phyloP scores from a whole-genome alignment of 2,113 vertebrate genomes.

The Tragelaphus imberbis region DNA sequence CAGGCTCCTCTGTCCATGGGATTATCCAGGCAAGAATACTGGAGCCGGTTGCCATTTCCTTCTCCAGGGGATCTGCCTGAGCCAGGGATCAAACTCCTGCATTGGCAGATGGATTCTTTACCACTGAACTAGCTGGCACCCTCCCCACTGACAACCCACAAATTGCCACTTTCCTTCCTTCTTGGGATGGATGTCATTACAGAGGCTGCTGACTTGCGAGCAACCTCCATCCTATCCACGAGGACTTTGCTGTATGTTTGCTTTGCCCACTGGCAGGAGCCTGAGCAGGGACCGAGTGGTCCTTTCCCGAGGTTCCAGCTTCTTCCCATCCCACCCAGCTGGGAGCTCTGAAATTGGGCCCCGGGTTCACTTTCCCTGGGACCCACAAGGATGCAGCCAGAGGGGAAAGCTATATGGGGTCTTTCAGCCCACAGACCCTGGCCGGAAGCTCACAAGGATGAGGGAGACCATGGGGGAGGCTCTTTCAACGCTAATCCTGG shows the following conservation, averaged over 20 bases:
- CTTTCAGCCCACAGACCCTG: neutral
- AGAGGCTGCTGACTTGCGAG: neutral
- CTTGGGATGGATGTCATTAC: slow-evolving; percentile 32
- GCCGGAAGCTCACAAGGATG: neutral
- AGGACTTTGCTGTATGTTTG: neutral
- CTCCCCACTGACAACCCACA: slow-evolving; percentile 10
- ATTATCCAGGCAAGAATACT: neutral
- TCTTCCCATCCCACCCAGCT: neutral
- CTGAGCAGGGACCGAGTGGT: neutral
- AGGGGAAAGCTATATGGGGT: neutral
- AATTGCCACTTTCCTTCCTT: neutral
- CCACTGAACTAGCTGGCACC: neutral
- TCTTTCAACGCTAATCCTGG: no score
- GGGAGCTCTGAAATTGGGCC: neutral
- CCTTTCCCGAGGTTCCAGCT: neutral
- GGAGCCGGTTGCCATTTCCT: neutral
- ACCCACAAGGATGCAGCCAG: neutral
- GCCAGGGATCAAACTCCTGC: neutral
- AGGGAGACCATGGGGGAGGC: neutral
- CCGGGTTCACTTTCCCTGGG: neutral
- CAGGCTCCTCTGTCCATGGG: neutral
- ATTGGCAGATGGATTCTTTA: neutral
- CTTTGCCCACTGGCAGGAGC: neutral
- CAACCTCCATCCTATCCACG: slow-evolving; percentile 7
- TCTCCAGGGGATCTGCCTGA: neutral